Evolutionary conservation across 1,140 invertebrate species (phyloP).

Genomic region (Homarus americanus): DNA sequence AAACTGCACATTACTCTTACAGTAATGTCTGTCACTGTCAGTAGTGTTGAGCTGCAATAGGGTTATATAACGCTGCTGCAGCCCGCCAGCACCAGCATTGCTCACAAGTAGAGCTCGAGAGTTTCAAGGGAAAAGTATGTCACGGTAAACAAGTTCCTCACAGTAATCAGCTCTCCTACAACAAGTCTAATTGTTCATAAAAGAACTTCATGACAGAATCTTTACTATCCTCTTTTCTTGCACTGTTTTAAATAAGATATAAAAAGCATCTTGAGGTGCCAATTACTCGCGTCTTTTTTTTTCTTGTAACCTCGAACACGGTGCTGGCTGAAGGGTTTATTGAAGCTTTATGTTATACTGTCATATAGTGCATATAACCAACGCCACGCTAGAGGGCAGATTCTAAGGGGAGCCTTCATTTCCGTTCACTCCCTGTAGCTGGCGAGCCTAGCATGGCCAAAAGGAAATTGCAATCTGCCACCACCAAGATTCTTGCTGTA

Average conservation of each 20-base stretch:
- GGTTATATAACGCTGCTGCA: not conserved
- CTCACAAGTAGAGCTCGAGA: not conserved
- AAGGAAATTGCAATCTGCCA: conserved; percentile 51
- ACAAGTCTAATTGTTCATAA: not conserved
- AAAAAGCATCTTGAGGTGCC: too few relatives aligned
- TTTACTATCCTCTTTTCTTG: too few relatives aligned
- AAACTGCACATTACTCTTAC: not conserved
- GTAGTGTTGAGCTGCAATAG: not conserved
- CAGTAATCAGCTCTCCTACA: too few relatives aligned
- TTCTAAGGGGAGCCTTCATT: conserved; percentile 37
- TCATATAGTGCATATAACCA: not conserved
- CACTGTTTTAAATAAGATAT: too few relatives aligned
- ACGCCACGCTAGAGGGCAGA: not conserved
- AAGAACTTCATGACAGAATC: not conserved
- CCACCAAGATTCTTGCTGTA: conserved; percentile 43
- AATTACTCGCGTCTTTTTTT: not conserved
- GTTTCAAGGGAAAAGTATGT: not conserved
- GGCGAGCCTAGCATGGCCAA: conserved; percentile 29
- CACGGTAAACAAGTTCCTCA: not conserved
- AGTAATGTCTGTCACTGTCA: not conserved
- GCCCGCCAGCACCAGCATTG: too few relatives aligned
- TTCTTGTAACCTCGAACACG: not conserved
- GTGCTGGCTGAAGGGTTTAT: not conserved
- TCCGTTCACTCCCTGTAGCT: conserved; percentile 33
- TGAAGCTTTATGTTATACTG: not conserved